Evolutionary conservation across 2,113 vertebrate genomes (phyloP).

Genomic region (Megalops atlanticus): DNA sequence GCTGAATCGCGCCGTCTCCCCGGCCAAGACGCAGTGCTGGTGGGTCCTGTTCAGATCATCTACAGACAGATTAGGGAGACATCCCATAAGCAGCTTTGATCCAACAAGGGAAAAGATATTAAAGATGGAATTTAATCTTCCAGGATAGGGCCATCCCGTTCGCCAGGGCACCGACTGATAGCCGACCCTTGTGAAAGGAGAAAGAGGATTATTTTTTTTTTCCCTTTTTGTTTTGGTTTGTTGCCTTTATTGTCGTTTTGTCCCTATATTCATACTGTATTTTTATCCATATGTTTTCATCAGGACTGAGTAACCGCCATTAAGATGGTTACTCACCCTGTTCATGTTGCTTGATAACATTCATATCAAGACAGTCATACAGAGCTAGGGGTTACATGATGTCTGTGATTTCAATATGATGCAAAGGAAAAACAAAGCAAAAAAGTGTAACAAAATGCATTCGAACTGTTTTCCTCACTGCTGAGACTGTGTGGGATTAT

Average conservation of each 20-base stretch:
- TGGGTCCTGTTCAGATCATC: slow-evolving; percentile 94
- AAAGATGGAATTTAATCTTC: slow-evolving; percentile 64
- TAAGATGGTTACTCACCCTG: background rate
- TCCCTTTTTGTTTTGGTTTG: too few species aligned
- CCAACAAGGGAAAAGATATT: background rate
- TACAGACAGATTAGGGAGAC: slow-evolving; percentile 64
- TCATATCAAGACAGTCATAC: background rate
- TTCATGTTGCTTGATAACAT: background rate
- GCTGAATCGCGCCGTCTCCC: slow-evolving; percentile 87
- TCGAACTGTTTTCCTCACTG: slow-evolving; percentile 59
- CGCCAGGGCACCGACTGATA: slow-evolving; percentile 59
- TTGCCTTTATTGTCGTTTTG: slow-evolving; percentile 40
- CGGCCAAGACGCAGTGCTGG: slow-evolving; percentile 94
- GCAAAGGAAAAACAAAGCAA: slow-evolving; percentile 30
- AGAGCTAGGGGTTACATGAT: slow-evolving; percentile 35
- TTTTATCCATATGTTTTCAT: background rate
- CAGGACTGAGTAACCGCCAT: background rate
- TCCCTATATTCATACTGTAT: background rate
- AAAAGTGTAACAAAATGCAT: slow-evolving; percentile 55
- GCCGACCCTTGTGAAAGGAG: slow-evolving; percentile 61
- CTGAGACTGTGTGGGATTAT: slow-evolving; percentile 72
- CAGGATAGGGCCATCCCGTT: slow-evolving; percentile 60
- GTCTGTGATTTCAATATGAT: slow-evolving; percentile 54
- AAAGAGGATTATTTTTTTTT: slow-evolving; percentile 58
- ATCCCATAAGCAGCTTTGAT: slow-evolving; percentile 5